A percentile compares a stretch with the other conserved stretches of the same genome.
Conservation (phyloP, 2,797 vertebrate species). For the Gymnothorax reevesii region DNA sequence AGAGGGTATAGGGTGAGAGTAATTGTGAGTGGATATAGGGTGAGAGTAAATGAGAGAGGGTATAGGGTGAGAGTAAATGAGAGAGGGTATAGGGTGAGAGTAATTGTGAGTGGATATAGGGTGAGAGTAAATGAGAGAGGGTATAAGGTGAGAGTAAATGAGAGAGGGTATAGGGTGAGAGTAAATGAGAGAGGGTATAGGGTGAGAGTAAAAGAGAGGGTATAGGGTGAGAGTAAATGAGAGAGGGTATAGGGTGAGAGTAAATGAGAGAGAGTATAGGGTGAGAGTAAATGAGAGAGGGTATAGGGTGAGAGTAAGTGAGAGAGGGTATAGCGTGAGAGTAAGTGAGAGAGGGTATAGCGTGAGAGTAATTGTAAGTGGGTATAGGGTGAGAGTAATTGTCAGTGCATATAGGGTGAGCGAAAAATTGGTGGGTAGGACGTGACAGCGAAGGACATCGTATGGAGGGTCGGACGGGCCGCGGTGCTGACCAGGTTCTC, state of each 20-base stretch:
- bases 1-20: no score
- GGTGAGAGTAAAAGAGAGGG: no score
- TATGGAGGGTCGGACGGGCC: neutral
- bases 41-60: no score
- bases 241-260: neutral
- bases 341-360: neutral
- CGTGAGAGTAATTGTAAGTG: neutral
- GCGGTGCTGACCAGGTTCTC: conserved; percentile 85
- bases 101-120: neutral
- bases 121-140: no score
- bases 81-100: neutral
- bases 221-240: neutral
- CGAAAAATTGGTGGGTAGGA: neutral
- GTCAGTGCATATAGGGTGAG: neutral
- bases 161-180: neutral
- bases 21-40: neutral
- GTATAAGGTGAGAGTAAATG: no score
- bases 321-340: neutral
- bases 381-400: neutral
- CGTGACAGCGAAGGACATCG: no score
- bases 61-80: neutral
- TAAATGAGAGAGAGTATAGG: no score
- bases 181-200: neutral
- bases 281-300: neutral
- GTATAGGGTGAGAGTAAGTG: neutral